Conservation (phyloP, 1,140 invertebrate species). For the Leptonema lineaticorne region DNA sequence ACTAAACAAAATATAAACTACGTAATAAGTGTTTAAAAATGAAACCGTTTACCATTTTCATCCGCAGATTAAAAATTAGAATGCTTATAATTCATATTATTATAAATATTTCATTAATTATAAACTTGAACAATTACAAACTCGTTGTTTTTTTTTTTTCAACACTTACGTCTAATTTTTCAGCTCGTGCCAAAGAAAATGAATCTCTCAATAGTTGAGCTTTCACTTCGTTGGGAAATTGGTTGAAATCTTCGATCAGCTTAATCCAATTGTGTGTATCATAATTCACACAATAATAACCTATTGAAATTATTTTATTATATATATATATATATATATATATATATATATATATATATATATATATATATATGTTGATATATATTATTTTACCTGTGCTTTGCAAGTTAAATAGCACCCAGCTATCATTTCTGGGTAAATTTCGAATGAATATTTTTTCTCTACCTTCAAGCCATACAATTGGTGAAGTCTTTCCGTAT, state of each 20-base stretch:
- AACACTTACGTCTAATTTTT: slow-evolving; percentile 35
- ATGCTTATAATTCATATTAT: too few species aligned
- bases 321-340: neutral
- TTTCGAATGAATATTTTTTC: slow-evolving; percentile 11
- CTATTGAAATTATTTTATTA: slow-evolving; percentile 46
- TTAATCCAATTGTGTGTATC: slow-evolving; percentile 62
- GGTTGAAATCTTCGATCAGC: slow-evolving; percentile 56
- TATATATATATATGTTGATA: neutral
- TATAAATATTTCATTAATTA: too few species aligned
- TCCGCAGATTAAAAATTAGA: too few species aligned
- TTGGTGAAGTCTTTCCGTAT: slow-evolving; percentile 19
- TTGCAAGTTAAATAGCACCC: slow-evolving; percentile 54
- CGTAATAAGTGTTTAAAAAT: too few species aligned
- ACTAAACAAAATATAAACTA: too few species aligned
- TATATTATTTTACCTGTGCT: slow-evolving; percentile 24
- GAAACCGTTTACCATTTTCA: too few species aligned
- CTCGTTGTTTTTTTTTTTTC: too few species aligned
- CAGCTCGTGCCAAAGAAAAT: slow-evolving; percentile 64
- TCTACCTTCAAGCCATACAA: slow-evolving; percentile 26
- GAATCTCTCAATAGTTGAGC: slow-evolving; percentile 76
- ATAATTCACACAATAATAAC: slow-evolving; percentile 70
- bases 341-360: neutral
- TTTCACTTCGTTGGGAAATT: slow-evolving; percentile 62
- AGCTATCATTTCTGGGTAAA: slow-evolving; percentile 44
- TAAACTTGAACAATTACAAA: too few species aligned